Evolutionary conservation across 2,797 vertebrate species (phyloP), one percentile per base, ranked within the genome.

Genomic region (Tarsius wallacei): DNA sequence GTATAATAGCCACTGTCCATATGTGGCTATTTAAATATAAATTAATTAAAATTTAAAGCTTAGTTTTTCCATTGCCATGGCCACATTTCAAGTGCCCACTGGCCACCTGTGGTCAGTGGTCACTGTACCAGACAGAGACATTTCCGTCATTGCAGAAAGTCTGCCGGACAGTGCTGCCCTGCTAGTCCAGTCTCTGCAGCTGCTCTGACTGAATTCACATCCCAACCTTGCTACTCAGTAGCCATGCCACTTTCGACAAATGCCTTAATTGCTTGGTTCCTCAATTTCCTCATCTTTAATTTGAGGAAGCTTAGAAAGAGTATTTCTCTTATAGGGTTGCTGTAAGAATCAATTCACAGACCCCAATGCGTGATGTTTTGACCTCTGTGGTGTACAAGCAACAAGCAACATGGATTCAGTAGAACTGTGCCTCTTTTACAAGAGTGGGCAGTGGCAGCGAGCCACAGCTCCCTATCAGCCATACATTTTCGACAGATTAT

Each of bases 41-140:
- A 87, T 55, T 11, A 88, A 33, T 90, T 19, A 61, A 78, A 91
- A 88, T 13, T 87, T 80, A 64, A 76, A 95, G 63, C 87, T 81
- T 68, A 33, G 11, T 78, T 74, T 51, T 68, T 68, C 13, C 21
- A 68, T 86, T 76, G 7, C 74, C n/a, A 19, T 36, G 83, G 68
- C 57, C 51, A 31, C 70, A 93, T 80, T 57, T 83, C 22, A 81
- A 77, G 55, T 42, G 5, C 22, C n/a, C 57, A 24, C 1, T 71
- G 68, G 31, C 63, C 68, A 21, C 28, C 0, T 49, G 42, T 42
- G 55, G 49, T 76, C 78, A 71, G 33, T 36, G 33, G 24, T 73
- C 83, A 42, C 47, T 3, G 0, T 61, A 14, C 21, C 36, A 14
- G 21, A 77, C 11, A 12, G 55, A 66, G 85, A 24, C 31, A 66